Evolutionary conservation across 2,113 vertebrate genomes (phyloP).

Genomic region (Vulpes ferrilata): DNA sequence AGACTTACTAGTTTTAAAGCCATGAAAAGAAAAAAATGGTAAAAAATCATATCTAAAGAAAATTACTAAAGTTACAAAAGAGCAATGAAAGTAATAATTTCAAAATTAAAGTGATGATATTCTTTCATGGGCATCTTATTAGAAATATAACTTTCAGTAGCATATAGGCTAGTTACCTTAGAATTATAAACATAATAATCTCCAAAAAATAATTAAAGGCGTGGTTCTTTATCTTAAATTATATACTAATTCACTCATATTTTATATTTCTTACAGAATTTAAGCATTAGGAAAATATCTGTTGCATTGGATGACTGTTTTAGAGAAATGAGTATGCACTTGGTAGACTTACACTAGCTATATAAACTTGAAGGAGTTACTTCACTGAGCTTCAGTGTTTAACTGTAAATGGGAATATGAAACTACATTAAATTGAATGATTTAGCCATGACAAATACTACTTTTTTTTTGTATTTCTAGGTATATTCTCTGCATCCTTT

Average conservation of each 20-base stretch:
- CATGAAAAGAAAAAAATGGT: slow-evolving; percentile 5
- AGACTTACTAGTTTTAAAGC: background rate
- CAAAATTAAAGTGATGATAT: background rate
- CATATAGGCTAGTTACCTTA: background rate
- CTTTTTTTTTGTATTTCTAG: background rate
- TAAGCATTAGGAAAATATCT: background rate
- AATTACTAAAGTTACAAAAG: background rate
- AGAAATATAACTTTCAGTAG: background rate
- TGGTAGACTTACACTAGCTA: background rate
- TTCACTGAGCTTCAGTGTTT: background rate
- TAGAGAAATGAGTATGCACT: background rate
- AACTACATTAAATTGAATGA: background rate
- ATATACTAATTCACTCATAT: background rate
- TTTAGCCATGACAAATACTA: background rate
- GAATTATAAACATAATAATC: slow-evolving; percentile 8
- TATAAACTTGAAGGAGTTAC: background rate
- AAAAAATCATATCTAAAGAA: background rate
- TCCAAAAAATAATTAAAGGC: background rate
- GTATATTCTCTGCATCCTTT: background rate
- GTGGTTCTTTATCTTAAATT: background rate
- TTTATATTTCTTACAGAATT: background rate
- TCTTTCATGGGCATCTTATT: slow-evolving; percentile 2
- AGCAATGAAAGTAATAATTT: slow-evolving; percentile 5
- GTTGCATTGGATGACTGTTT: background rate
- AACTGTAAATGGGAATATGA: background rate